Evolutionary conservation across 2,113 vertebrate genomes (phyloP).

Genomic region (Gila orcuttii): DNA sequence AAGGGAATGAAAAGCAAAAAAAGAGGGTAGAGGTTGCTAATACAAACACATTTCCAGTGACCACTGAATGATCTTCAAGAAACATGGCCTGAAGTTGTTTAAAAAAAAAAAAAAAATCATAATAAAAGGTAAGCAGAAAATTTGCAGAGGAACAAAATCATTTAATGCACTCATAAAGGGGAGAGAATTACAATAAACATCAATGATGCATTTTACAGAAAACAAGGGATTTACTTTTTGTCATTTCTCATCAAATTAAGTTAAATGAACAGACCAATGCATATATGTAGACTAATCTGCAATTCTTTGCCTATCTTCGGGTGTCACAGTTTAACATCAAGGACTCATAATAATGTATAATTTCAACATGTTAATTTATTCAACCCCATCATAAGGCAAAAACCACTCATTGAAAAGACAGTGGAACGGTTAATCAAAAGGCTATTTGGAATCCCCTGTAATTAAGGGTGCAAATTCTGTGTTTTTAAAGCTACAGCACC

Average conservation of each 20-base stretch:
- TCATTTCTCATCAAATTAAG: neutral
- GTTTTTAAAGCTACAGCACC: conserved; percentile 7
- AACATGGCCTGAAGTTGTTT: neutral
- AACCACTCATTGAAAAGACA: conserved; percentile 27
- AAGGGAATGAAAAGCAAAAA: conserved; percentile 1
- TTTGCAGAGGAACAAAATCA: neutral
- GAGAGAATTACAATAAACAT: neutral
- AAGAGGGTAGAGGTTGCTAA: neutral
- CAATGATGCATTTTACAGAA: neutral
- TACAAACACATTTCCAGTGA: neutral
- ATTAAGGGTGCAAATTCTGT: neutral
- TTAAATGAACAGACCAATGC: neutral
- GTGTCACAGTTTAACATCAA: conserved; percentile 9
- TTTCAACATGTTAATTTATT: neutral
- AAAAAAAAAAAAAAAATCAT: neutral
- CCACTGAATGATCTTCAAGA: conserved; percentile 11
- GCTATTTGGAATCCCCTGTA: neutral
- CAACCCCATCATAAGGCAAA: conserved; percentile 24
- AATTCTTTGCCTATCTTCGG: neutral
- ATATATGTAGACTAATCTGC: neutral
- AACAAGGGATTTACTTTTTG: neutral
- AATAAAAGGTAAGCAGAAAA: neutral
- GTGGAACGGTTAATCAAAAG: conserved; percentile 22
- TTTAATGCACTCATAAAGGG: neutral
- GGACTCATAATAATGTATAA: neutral